Base-by-base conservation (phyloP, 1,140 invertebrate species). In the Bombus consobrinus region DNA sequence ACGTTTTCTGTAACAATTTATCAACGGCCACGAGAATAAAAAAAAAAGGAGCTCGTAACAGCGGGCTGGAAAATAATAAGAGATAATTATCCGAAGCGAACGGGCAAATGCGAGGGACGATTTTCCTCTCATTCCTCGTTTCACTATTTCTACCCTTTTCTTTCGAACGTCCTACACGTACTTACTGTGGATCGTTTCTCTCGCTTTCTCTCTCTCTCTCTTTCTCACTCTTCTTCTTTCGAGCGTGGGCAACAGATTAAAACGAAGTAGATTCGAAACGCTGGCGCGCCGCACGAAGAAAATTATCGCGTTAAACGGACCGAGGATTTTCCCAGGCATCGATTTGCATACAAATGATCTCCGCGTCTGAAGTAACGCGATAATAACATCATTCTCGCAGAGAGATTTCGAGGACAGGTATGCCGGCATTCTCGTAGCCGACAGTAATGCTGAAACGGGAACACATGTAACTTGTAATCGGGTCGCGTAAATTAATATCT, bases 401-500 rank as follows among this genome's bases (percentile, higher is more conserved):
- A 37, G 78, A 81, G 76, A 71, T 72, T 69, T 25, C 22, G 39
- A 28, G 76, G 76, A 59, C 76, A 72, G 68, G 39, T 53, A 43
- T 25, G 13, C 12, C 43, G 32, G 3, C 28, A 64, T 62, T n/a
- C 34, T 62, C 39, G n/a, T 32, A 13, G 68, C 25, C 32, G 15
- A n/a, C 59, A 15, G 62, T 53, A 81, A 74, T 57, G 43, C 47
- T 32, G 71, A 81, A 81, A 75, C 43, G 66, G 57, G 71, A 74
- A 74, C 78, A 68, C 57, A 43, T 81, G 84, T 81, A 59, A 80
- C 28, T 81, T 62, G 78, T 85, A 81, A 85, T 85, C 47, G 78
- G 78, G 12, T 25, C 62, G 39, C 41, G 84, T 81, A 74, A 85
- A 85, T 85, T 85, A 85, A 85, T 85, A 85, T 57, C 59, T 69